Evolutionary conservation across 2,888 invertebrate species (phyloP).

Genomic region (Strigamia maritima): DNA sequence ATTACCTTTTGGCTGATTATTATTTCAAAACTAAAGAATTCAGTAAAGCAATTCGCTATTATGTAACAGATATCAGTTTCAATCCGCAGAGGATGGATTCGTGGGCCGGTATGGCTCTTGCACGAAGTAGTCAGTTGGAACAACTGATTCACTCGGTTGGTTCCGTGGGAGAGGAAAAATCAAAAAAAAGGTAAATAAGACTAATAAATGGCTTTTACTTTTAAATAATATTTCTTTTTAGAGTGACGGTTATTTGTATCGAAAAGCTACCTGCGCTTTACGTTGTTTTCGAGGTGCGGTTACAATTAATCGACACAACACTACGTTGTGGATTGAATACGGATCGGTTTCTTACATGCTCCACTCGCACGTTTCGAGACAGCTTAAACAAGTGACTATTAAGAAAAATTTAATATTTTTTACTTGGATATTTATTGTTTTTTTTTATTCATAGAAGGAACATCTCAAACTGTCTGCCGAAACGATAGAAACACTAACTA

Average conservation of each 20-base stretch:
- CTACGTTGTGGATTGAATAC: slow-evolving; percentile 83
- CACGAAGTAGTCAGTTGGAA: slow-evolving; percentile 65
- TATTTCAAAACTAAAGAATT: slow-evolving; percentile 83
- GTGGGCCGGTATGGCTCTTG: slow-evolving; percentile 85
- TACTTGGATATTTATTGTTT: background rate
- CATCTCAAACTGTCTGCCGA: slow-evolving; percentile 53
- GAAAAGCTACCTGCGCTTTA: slow-evolving; percentile 59
- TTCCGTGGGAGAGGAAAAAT: slow-evolving; percentile 24
- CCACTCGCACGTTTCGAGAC: slow-evolving; percentile 82
- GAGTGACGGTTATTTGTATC: slow-evolving; percentile 47
- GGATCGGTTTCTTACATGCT: slow-evolving; percentile 86
- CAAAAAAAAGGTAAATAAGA: background rate
- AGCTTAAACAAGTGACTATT: slow-evolving; percentile 73
- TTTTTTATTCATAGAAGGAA: slow-evolving; percentile 38
- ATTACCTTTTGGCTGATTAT: slow-evolving; percentile 87
- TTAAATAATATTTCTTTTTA: slow-evolving; percentile 37
- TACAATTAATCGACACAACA: slow-evolving; percentile 68
- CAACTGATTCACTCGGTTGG: slow-evolving; percentile 70
- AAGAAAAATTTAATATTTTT: background rate
- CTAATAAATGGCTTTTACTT: background rate
- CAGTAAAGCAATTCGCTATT: slow-evolving; percentile 71
- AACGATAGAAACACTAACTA: slow-evolving; percentile 64
- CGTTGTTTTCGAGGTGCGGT: slow-evolving; percentile 78
- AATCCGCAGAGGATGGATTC: slow-evolving; percentile 79
- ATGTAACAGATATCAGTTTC: slow-evolving; percentile 75